Base-by-base conservation (phyloP, 2,888 invertebrate genomes). In the Julus scandinavius region DNA sequence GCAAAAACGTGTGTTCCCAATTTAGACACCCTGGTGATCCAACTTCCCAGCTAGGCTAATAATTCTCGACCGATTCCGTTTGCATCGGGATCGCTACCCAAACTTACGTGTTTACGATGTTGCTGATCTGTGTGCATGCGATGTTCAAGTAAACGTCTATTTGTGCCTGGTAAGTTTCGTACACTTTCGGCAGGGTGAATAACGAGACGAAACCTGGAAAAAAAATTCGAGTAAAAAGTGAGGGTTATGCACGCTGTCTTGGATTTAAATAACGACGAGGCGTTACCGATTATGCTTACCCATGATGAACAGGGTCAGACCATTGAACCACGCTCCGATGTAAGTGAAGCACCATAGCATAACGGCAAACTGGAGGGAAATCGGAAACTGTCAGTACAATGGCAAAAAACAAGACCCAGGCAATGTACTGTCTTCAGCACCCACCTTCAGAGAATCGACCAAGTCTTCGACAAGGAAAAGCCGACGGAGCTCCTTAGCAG, bases 301-400 rank as follows among this genome's bases (percentile, higher is more conserved):
- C 92, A 99, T 95, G 92, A 99, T 98, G 92, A 99, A 95, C 91
- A 99, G 95, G 91, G 99, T 98, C 96, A 99, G 97, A 93, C 99
- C 99, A 93, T 99, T 99, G 95, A 99, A 99, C 97, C 98, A 99
- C 91, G 98, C 96, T 92, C 99, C 99, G 92, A 99, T 94, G 93
- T 99, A 99, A 89, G 99, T 99, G 93, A 99, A 95, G 92, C 96
- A 96, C 98, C 98, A 99, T 92, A 99, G 94, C 91, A 98, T 94
- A 91, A 98, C 95, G 91, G 96, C 98, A 93, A 99, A 99, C 95
- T 99, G 97, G 92, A 97, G 90, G 15, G n/a, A n/a, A 88, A 88
- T 58, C 2, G 5, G 49, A 45, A 85, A 20, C 15, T 13, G 45
- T 17, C 13, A 83, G 38, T n/a, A 85, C n/a, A 17, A 0, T 17